These are phyloP conservation scores for Palythoa heliodiscus DNA, from an alignment of 92 coral and sea anemone species.

Conservation along the genomic window DNA sequence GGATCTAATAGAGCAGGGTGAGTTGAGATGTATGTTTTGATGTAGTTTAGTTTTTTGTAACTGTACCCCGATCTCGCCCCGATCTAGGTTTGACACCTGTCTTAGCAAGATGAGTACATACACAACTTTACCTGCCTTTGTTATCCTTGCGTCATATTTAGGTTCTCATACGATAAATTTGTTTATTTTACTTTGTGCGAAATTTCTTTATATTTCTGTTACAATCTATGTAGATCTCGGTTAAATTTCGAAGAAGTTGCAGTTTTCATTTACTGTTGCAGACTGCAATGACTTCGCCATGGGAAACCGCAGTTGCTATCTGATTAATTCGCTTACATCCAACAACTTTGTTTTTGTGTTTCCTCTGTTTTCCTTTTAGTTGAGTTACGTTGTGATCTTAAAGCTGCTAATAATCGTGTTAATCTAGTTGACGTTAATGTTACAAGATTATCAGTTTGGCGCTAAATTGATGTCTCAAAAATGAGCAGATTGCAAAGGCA, in stretches of 20 bases:
- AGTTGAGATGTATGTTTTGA: constrained; percentile 41
- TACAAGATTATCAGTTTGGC: not conserved
- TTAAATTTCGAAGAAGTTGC: constrained; percentile 2
- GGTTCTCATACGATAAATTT: not conserved
- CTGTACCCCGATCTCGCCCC: constrained; percentile 34
- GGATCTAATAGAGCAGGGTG: constrained; percentile 70
- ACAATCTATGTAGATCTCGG: not conserved
- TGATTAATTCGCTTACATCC: not conserved
- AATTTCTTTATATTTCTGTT: not conserved
- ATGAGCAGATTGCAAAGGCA: not conserved
- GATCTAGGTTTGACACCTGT: constrained; percentile 36
- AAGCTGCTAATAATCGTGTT: not conserved
- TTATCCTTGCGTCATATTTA: not conserved
- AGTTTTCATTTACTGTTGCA: not conserved
- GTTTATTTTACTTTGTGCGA: not conserved
- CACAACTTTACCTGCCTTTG: not conserved
- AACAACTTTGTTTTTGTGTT: not conserved
- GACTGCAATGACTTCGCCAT: constrained; percentile 12
- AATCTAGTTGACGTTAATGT: not conserved
- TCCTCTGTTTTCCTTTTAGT: not conserved
- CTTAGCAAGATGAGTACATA: constrained; percentile 9
- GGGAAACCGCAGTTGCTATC: constrained; percentile 22
- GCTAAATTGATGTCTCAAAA: not conserved
- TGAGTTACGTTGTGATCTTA: not conserved
- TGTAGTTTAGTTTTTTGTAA: constrained; percentile 29